A percentile compares a stretch with the other conserved stretches of the same genome.
Conservation (phyloP, 2,113 vertebrate species). For the Corythornis vintsioides region DNA sequence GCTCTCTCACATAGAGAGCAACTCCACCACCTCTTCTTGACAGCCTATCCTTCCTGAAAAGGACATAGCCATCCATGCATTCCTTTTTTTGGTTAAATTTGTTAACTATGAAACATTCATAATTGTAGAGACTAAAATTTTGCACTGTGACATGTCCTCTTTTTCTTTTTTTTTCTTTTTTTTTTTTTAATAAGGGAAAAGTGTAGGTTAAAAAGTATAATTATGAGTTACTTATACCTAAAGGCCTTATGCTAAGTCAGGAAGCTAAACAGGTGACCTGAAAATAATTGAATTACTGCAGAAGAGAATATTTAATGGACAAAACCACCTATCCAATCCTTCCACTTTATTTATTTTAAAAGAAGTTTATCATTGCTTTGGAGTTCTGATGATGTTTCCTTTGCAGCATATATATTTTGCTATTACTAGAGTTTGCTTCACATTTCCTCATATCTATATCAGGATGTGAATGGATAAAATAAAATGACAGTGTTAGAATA, state of each 20-base stretch:
- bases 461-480: constrained; percentile 2
- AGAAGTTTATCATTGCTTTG: background rate
- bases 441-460: background rate
- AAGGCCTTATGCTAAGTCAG: background rate
- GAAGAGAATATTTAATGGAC: constrained; percentile 10
- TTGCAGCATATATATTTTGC: background rate
- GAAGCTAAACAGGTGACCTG: background rate
- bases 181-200: too few relatives aligned
- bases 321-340: background rate
- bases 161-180: too few relatives aligned
- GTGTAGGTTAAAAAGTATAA: background rate
- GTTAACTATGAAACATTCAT: too few relatives aligned
- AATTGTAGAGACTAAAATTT: too few relatives aligned
- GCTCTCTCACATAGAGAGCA: too few relatives aligned
- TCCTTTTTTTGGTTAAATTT: too few relatives aligned
- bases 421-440: constrained; percentile 1
- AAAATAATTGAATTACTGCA: constrained; percentile 18
- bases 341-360: background rate
- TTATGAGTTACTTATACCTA: background rate
- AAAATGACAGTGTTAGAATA: background rate
- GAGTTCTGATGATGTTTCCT: background rate
- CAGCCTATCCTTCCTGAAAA: too few relatives aligned
- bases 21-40: too few relatives aligned
- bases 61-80: too few relatives aligned
- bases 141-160: too few relatives aligned